These are phyloP conservation scores for Sorex fumeus DNA, from an alignment of 2,113 vertebrate species.

Conservation along the genomic window DNA sequence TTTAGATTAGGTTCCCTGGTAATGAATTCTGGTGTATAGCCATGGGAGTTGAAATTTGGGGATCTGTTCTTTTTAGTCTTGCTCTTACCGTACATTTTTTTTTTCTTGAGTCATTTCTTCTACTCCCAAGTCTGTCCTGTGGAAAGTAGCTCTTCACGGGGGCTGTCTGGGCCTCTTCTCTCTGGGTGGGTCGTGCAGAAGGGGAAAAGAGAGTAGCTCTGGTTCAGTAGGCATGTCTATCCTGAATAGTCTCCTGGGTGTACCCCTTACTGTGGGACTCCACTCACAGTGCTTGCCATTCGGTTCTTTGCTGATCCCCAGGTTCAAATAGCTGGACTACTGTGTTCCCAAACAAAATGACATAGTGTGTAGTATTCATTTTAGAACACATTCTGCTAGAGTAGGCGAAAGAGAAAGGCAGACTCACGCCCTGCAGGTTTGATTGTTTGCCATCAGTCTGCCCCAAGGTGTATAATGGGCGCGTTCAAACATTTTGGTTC, in stretches of 20 bases:
- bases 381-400: constrained; percentile 34
- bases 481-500: neutral
- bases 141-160: neutral
- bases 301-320: neutral
- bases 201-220: neutral
- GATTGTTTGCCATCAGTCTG: constrained; percentile 26
- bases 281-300: neutral
- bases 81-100: neutral
- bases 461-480: neutral
- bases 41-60: constrained; percentile 6
- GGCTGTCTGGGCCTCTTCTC: neutral
- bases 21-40: neutral
- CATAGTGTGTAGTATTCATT: neutral
- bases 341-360: neutral
- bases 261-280: neutral
- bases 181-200: neutral
- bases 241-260: neutral
- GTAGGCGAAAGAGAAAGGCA: constrained; percentile 33
- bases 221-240: neutral
- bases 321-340: neutral
- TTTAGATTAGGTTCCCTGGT: neutral
- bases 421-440: constrained; percentile 1
- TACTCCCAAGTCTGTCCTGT: neutral
- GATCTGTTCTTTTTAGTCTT: neutral
- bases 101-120: neutral